Evolutionary conservation across 2,797 vertebrate genomes (phyloP), one percentile per base, ranked within the genome.

Genomic region (Esox lucius): DNA sequence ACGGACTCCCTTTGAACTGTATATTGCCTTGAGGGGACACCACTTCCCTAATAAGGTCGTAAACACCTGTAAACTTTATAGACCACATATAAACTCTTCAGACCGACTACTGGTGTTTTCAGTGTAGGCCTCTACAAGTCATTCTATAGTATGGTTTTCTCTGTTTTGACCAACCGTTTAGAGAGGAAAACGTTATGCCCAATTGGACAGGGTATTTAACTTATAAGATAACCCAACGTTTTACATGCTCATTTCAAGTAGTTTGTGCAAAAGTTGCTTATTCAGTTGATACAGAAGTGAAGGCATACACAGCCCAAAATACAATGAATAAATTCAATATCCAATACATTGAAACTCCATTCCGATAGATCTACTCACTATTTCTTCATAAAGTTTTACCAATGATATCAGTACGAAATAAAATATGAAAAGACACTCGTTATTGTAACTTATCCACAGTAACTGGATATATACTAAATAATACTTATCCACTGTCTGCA

Each of bases 61-160:
- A 94, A 94, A 90, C 92, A 94, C 93, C 91, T 94, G 93, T 95
- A 95, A 94, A 95, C 91, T 95, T 94, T 95, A 95, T 95, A 91
- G 90, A 86, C 85, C 91, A 92, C 93, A 89, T 92, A 93, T 94
- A 94, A 95, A 95, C 88, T 88, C 68, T 72, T 70, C 48, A 31
- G 24, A 19, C 6, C 69, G 16, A 53, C 28, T 33, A 39, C 33
- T 49, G 13, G 31, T 5, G 24, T 46, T 75, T 49, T 75, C 53
- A 70, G 26, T 62, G 11, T 42, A 49, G 28, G 7, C 17, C 16
- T n/a, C 46, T 19, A 31, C 26, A 51, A 67, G 22, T 16, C 28
- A 48, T 56, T 15, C 13, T 24, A 66, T 33, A 33, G n/a, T 56
- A 7, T 56, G 61, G 59, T 31, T 31, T 17, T 26, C 61, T 64